Percentiles rank a stretch among this genome's conserved stretches.
Conservation (phyloP, 2,888 invertebrate genomes). For the Eristalis intricaria region DNA sequence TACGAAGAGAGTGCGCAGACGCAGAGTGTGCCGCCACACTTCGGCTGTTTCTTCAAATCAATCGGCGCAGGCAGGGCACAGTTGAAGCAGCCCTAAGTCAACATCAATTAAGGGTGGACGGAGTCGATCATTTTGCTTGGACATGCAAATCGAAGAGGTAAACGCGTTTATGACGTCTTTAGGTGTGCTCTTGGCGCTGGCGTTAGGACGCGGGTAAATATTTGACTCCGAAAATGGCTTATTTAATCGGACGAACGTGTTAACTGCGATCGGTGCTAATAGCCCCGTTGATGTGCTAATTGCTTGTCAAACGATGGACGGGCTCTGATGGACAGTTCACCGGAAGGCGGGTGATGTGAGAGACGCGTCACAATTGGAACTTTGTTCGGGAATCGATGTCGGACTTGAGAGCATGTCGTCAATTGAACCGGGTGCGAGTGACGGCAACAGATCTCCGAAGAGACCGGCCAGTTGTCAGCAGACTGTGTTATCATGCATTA, state of each 20-base stretch:
- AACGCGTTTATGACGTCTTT: not conserved
- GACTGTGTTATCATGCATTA: too few relatives aligned
- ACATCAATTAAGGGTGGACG: not conserved
- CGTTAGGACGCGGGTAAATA: constrained; percentile 34
- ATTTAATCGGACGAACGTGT: constrained; percentile 47
- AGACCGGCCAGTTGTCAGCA: too few relatives aligned
- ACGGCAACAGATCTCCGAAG: too few relatives aligned
- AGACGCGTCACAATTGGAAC: not conserved
- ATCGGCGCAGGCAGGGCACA: not conserved
- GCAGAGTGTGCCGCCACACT: not conserved
- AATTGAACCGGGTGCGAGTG: too few relatives aligned
- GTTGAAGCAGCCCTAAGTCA: constrained; percentile 9
- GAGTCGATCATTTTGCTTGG: not conserved
- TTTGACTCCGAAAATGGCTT: constrained; percentile 29
- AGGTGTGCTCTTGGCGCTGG: constrained; percentile 12
- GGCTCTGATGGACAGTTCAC: not conserved
- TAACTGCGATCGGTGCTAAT: constrained; percentile 38
- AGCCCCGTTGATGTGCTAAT: constrained; percentile 46
- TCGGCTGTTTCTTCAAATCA: not conserved
- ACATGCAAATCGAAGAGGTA: not conserved
- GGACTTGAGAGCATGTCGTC: too few relatives aligned
- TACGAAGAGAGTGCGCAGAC: not conserved
- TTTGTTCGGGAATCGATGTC: too few relatives aligned
- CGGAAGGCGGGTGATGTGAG: not conserved
- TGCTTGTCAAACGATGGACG: constrained; percentile 23